phyloP scores from a whole-genome alignment of 2,888 invertebrate species.

The Macaria notata region DNA sequence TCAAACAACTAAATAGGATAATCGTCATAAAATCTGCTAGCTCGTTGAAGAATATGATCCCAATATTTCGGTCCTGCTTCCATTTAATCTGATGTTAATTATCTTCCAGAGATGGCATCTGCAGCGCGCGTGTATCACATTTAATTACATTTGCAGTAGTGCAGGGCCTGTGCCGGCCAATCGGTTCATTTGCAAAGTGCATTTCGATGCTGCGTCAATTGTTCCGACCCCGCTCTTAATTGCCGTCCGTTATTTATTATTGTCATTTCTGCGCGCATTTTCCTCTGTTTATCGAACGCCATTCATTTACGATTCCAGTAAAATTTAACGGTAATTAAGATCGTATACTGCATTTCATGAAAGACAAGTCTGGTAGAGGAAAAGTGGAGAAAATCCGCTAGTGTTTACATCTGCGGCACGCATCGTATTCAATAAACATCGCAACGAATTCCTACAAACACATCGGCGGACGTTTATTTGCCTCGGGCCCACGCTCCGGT shows the following conservation, averaged over 20 bases:
- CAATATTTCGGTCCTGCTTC: constrained; percentile 17
- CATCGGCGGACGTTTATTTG: constrained; percentile 76
- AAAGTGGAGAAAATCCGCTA: constrained; percentile 31
- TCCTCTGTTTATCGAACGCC: constrained; percentile 52
- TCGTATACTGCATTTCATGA: constrained; percentile 15
- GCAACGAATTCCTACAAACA: constrained; percentile 76
- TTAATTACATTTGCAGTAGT: constrained; percentile 68
- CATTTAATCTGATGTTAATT: constrained; percentile 29
- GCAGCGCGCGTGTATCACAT: constrained; percentile 52
- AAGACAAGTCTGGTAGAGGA: constrained; percentile 7
- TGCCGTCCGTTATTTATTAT: constrained; percentile 75
- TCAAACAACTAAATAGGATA: too few species aligned
- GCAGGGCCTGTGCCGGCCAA: constrained; percentile 45
- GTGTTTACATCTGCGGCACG: constrained; percentile 66
- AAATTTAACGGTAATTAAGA: constrained; percentile 40
- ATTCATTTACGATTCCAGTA: constrained; percentile 47
- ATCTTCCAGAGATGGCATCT: constrained; percentile 51
- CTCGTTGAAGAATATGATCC: not conserved
- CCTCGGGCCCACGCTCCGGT: constrained; percentile 69
- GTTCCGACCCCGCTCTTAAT: constrained; percentile 73
- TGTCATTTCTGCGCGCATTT: constrained; percentile 67
- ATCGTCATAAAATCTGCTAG: not conserved
- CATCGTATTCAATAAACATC: constrained; percentile 75
- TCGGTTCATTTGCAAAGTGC: constrained; percentile 81
- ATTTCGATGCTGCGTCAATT: constrained; percentile 76